Base-by-base conservation (phyloP, 2,797 vertebrate species). In the Sylvilagus floridanus region DNA sequence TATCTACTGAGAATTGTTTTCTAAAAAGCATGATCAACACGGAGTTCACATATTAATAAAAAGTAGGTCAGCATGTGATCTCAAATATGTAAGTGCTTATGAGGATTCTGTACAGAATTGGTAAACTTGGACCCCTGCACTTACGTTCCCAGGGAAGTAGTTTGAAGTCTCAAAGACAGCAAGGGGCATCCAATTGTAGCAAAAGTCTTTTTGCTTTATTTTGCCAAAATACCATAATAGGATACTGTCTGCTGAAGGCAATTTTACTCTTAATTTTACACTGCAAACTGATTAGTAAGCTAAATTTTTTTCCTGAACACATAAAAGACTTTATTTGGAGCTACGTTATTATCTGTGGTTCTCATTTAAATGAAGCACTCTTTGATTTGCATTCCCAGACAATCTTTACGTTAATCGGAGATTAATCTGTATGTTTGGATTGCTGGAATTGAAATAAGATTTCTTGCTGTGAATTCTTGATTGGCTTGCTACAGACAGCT, bases 381-480 rank as follows among this genome's bases (percentile, higher is more conserved):
- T 65, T 87, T 13, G 65, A n/a, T 95, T 88, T 93, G 76, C 83
- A 69, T 75, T 75, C 92, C 52, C 62, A 85, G 42, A 28, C 22
- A 8, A 52, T 32, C 16, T 52, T 91, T 87, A 78, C 42, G 73
- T 62, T 75, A 42, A 82, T 78, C 17, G 71, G 65, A 66, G 14
- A 84, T 75, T 54, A 68, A 24, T 90, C 17, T 93, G 57, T 57
- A 16, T 72, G 28, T 94, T 87, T 82, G 65, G 24, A 13, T 90
- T 77, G 8, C 50, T 86, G 73, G 81, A 94, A 95, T 72, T 96
- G 91, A 91, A 95, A 1, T 89, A 81, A 86, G 66, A 63, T 94
- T 71, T 96, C 62, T 96, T 77, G 91, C 62, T 94, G 21, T 47
- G 4, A 94, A n/a, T 90, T 97, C 71, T 73, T 87, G 22, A 90